Conservation (phyloP, 2,797 vertebrate species). For the Knipowitschia caucasica region DNA sequence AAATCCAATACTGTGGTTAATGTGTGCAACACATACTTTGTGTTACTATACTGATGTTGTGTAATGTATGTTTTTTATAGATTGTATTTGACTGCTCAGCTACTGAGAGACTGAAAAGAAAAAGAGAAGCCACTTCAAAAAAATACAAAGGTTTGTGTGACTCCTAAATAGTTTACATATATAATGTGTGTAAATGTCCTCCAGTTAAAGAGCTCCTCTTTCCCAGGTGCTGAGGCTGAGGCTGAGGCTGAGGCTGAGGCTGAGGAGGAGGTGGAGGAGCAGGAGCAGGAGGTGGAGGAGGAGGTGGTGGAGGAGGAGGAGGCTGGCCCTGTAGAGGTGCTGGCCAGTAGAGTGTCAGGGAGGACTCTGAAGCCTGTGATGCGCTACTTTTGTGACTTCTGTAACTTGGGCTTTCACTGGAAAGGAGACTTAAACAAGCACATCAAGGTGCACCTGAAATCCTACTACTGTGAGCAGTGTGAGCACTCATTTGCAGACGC, state of each 20-base stretch:
- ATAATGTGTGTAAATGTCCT: too few species aligned
- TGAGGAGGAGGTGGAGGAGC: slow-evolving; percentile 15
- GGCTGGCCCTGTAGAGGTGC: neutral
- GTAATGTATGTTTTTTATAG: slow-evolving; percentile 12
- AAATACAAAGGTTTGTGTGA: slow-evolving; percentile 23
- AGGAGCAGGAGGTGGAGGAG: neutral
- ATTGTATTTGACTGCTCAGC: slow-evolving; percentile 13
- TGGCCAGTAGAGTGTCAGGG: slow-evolving; percentile 14
- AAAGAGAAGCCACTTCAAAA: slow-evolving; percentile 20
- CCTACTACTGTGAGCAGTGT: slow-evolving; percentile 72
- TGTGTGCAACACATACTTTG: too few species aligned
- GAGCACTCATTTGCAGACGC: slow-evolving; percentile 66
- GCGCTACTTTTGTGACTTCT: slow-evolving; percentile 58
- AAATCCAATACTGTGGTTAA: too few species aligned
- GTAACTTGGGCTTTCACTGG: slow-evolving; percentile 49
- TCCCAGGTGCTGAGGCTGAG: slow-evolving; percentile 25
- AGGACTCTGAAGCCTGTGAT: slow-evolving; percentile 26
- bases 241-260: neutral
- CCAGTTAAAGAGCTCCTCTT: neutral
- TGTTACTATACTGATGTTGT: neutral
- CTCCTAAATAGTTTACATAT: neutral
- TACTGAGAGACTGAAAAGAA: slow-evolving; percentile 19
- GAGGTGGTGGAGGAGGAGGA: slow-evolving; percentile 14
- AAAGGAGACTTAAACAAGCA: slow-evolving; percentile 66
- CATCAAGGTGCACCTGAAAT: slow-evolving; percentile 59